Evolutionary conservation across 2,113 vertebrate genomes (phyloP).

Genomic region (Scopus umbretta): DNA sequence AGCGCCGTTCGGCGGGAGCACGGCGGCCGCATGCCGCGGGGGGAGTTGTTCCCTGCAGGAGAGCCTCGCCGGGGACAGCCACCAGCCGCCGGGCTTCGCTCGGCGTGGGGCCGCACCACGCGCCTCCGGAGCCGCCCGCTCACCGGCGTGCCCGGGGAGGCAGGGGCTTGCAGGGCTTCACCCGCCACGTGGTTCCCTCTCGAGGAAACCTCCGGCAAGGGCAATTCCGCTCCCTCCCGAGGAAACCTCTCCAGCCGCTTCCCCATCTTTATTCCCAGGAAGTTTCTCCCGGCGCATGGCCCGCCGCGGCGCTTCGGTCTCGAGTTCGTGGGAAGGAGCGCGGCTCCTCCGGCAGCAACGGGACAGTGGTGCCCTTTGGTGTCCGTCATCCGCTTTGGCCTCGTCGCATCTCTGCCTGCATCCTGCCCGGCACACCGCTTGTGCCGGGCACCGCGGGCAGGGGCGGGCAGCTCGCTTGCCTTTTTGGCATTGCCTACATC

Average conservation of each 20-base stretch:
- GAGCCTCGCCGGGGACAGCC: no score
- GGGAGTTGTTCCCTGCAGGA: background rate
- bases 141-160: fast-evolving
- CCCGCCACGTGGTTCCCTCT: background rate
- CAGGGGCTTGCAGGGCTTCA: background rate
- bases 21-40: background rate
- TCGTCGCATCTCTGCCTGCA: fast-evolving
- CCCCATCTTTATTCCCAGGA: background rate
- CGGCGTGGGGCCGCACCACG: background rate
- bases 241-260: fast-evolving
- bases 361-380: background rate
- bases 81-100: no score
- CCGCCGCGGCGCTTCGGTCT: fast-evolving
- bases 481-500: background rate
- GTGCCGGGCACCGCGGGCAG: background rate
- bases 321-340: background rate
- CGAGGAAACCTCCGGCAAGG: background rate
- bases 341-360: fast-evolving
- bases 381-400: fast-evolving
- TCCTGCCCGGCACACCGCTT: fast-evolving
- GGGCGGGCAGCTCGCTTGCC: background rate
- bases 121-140: background rate
- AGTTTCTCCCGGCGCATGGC: background rate
- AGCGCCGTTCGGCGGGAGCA: background rate
- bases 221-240: fast-evolving